phyloP scores from a whole-genome alignment of 2,888 invertebrate species.

The Dasypogon diadema region DNA sequence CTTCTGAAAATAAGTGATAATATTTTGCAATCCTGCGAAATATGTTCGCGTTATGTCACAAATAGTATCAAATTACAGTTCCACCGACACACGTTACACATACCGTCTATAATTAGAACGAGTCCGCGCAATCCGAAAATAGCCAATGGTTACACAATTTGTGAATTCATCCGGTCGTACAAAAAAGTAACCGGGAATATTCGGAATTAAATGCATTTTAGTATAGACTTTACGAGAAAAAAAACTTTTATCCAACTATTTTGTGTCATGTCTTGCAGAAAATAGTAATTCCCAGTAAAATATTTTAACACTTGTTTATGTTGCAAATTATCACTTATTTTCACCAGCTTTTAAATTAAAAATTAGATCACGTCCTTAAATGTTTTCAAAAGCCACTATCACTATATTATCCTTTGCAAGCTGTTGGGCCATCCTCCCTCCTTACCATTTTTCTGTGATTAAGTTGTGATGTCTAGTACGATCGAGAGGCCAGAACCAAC shows the following conservation, averaged over 20 bases:
- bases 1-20: too few species aligned
- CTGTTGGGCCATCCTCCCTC: conserved; percentile 53
- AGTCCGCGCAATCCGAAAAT: conserved; percentile 21
- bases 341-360: background rate
- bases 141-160: conserved; percentile 22
- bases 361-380: background rate
- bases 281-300: too few species aligned
- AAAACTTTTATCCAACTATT: background rate
- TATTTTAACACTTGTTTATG: background rate
- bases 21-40: background rate
- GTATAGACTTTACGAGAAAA: too few species aligned
- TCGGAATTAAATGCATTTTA: background rate
- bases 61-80: conserved; percentile 18
- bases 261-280: too few species aligned
- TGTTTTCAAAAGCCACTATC: background rate
- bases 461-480: conserved; percentile 65
- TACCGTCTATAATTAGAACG: conserved; percentile 33
- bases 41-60: conserved; percentile 12
- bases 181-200: background rate
- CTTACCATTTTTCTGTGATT: conserved; percentile 67
- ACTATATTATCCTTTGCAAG: background rate
- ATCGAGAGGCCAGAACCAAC: conserved; percentile 69
- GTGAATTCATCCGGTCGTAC: background rate
- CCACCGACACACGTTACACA: conserved; percentile 12
- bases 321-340: conserved; percentile 18